Conservation (phyloP, 2,113 vertebrate genomes). For the Megaleporinus macrocephalus region DNA sequence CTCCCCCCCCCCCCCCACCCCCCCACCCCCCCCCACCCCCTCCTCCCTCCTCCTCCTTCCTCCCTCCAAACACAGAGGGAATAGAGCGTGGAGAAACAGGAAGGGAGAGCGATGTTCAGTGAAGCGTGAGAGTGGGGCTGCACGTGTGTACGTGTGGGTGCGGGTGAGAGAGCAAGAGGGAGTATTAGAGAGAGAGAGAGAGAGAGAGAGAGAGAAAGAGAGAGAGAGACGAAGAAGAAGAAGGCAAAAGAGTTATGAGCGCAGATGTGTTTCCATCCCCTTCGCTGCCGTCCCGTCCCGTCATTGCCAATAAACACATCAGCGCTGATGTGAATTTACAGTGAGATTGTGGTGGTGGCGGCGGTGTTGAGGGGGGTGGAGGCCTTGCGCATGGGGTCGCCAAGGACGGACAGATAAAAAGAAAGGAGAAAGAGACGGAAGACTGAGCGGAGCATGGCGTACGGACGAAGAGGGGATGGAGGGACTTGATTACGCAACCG, state of each 20-base stretch:
- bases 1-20: neutral
- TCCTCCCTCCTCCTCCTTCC: too few species aligned
- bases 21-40: neutral
- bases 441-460: conserved; percentile 14
- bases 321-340: conserved; percentile 51
- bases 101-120: conserved; percentile 61
- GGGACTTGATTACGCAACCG: conserved; percentile 13
- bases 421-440: neutral
- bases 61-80: conserved; percentile 42
- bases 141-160: conserved; percentile 26
- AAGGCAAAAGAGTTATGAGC: conserved; percentile 37
- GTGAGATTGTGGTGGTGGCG: neutral
- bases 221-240: conserved; percentile 13
- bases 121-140: conserved; percentile 64
- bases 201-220: conserved; percentile 37
- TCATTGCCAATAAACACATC: conserved; percentile 43
- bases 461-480: neutral
- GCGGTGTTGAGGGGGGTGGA: neutral
- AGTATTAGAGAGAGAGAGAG: conserved; percentile 39
- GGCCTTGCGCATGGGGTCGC: conserved; percentile 24
- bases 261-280: conserved; percentile 34
- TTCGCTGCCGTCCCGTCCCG: conserved; percentile 29
- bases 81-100: conserved; percentile 43
- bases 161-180: conserved; percentile 36
- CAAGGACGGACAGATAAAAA: conserved; percentile 35